These are phyloP conservation scores for Nyctereutes procyonoides DNA, from an alignment of 2,113 vertebrate species.

Conservation along the genomic window DNA sequence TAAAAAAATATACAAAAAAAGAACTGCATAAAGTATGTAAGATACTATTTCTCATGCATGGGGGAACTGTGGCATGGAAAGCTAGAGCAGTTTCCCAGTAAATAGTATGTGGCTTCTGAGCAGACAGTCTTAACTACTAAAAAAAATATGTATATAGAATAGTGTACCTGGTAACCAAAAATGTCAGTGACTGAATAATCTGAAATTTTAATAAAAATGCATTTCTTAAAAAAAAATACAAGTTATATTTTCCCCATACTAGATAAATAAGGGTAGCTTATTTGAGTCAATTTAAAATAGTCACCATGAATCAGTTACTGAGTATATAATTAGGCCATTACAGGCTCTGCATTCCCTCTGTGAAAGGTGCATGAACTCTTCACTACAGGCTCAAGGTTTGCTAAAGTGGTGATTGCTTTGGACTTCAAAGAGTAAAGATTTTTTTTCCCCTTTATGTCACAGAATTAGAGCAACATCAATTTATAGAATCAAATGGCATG, in stretches of 20 bases:
- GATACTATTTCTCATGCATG: neutral
- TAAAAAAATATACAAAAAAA: neutral
- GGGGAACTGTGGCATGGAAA: neutral
- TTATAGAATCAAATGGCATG: constrained; percentile 35
- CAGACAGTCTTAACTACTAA: neutral
- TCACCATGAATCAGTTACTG: neutral
- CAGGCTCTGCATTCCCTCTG: neutral
- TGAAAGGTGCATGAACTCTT: neutral
- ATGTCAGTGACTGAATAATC: neutral
- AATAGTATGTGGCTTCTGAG: neutral
- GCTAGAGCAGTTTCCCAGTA: neutral
- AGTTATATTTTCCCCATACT: neutral
- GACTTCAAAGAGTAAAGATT: constrained; percentile 19
- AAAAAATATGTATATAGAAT: neutral
- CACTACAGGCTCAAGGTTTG: neutral
- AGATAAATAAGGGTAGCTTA: constrained; percentile 38
- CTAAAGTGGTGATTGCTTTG: constrained; percentile 24
- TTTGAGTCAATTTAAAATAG: neutral
- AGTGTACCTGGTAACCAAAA: neutral
- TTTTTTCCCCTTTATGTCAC: neutral
- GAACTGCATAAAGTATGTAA: neutral
- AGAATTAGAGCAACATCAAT: constrained; percentile 7
- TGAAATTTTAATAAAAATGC: neutral
- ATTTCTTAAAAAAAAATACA: neutral
- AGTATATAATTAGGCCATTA: constrained; percentile 26